Conservation (phyloP, 2,888 invertebrate species). For the Ischnura elegans region DNA sequence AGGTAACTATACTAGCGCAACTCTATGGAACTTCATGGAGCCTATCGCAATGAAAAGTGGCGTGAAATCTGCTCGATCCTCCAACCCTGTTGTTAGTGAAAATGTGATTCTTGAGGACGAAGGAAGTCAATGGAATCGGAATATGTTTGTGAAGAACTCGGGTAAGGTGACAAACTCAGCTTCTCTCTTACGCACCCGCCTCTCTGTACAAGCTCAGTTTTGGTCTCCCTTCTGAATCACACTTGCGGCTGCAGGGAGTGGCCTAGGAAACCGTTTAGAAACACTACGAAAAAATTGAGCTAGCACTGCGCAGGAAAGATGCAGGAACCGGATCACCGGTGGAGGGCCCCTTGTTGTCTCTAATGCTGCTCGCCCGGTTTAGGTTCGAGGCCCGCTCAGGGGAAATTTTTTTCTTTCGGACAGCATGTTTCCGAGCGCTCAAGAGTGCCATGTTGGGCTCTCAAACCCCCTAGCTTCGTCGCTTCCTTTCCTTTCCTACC, state of each 20-base stretch:
- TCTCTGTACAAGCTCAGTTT: too few relatives aligned
- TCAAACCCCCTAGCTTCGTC: neutral
- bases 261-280: neutral
- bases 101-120: too few relatives aligned
- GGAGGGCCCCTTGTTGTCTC: neutral
- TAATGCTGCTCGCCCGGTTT: neutral
- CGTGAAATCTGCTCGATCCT: too few relatives aligned
- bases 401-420: neutral
- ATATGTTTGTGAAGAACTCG: too few relatives aligned
- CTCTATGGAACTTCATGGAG: too few relatives aligned
- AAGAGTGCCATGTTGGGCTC: neutral
- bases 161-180: too few relatives aligned
- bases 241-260: neutral
- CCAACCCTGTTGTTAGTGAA: too few relatives aligned
- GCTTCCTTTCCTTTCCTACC: neutral
- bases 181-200: too few relatives aligned
- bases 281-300: neutral
- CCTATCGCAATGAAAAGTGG: too few relatives aligned
- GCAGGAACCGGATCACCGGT: neutral
- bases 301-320: neutral
- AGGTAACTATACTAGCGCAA: too few relatives aligned
- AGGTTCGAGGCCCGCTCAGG: neutral
- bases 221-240: too few relatives aligned
- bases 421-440: neutral
- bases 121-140: too few relatives aligned